Conservation (phyloP, 2,113 vertebrate species). For the Seriola rivoliana region DNA sequence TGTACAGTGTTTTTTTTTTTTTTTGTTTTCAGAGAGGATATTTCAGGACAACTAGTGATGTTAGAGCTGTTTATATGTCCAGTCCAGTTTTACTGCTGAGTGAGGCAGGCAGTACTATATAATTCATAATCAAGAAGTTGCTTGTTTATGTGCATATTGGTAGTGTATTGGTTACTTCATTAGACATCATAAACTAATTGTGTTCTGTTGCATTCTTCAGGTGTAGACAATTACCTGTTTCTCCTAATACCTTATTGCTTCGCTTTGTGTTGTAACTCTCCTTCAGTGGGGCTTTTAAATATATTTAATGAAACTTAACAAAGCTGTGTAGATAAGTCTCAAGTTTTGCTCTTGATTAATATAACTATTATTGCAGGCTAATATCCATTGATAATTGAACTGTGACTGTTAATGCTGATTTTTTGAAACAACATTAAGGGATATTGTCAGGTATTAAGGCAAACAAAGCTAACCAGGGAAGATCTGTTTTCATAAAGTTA, state of each 20-base stretch:
- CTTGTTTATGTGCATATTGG: constrained; percentile 15
- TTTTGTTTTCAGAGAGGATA: background rate
- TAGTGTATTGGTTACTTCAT: background rate
- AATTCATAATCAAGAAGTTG: constrained; percentile 16
- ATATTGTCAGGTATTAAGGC: background rate
- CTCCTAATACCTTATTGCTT: background rate
- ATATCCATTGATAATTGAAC: background rate
- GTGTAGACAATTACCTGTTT: background rate
- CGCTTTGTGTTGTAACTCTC: background rate
- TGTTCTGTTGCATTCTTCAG: constrained; percentile 3
- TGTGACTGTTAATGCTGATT: background rate
- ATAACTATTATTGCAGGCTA: background rate
- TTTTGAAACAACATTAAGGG: background rate
- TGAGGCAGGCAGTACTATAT: background rate
- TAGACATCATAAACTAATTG: background rate
- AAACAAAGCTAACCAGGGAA: background rate
- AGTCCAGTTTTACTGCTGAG: constrained; percentile 1
- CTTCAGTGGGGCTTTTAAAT: background rate
- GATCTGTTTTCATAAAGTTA: background rate
- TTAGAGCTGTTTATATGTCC: background rate
- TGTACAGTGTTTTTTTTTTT: background rate
- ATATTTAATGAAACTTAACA: background rate
- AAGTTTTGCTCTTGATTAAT: background rate
- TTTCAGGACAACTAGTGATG: background rate
- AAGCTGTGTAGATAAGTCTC: background rate